Percentiles rank a stretch among this genome's conserved stretches.
Conservation (phyloP, 1,140 invertebrate species). For the Physella acuta region DNA sequence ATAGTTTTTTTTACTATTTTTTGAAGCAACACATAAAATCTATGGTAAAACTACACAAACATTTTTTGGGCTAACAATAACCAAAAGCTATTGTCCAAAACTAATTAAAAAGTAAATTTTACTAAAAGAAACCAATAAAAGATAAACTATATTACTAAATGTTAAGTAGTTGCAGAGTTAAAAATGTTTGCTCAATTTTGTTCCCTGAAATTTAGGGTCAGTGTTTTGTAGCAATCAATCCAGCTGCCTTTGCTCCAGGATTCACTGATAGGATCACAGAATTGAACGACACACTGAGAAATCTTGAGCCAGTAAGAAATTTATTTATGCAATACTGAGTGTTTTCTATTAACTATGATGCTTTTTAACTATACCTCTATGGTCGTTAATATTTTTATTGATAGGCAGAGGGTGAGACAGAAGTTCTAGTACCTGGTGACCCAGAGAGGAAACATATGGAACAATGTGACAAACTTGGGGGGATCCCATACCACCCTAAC, state of each 20-base stretch:
- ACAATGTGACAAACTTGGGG: conserved; percentile 70
- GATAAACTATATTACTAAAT: too few relatives aligned
- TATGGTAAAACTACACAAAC: too few relatives aligned
- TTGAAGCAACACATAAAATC: too few relatives aligned
- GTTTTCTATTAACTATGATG: neutral
- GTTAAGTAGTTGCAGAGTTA: too few relatives aligned
- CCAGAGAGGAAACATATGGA: conserved; percentile 74
- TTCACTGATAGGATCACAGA: conserved; percentile 75
- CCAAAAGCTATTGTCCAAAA: too few relatives aligned
- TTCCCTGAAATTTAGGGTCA: conserved; percentile 82
- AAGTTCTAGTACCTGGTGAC: conserved; percentile 81
- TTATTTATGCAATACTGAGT: neutral
- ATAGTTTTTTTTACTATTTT: too few relatives aligned
- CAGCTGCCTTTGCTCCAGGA: conserved; percentile 77
- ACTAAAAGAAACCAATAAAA: too few relatives aligned
- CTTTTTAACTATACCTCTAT: neutral
- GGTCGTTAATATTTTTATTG: neutral
- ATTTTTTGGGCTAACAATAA: too few relatives aligned
- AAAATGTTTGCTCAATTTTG: too few relatives aligned
- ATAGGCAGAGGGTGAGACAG: conserved; percentile 38
- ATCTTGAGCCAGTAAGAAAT: conserved; percentile 39
- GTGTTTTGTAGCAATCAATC: conserved; percentile 87
- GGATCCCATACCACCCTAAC: conserved; percentile 77
- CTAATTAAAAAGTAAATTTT: too few relatives aligned
- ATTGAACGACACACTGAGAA: conserved; percentile 57